These are phyloP conservation scores for Oryzias curvinotus DNA, from an alignment of 2,113 vertebrate species.

Conservation along the genomic window DNA sequence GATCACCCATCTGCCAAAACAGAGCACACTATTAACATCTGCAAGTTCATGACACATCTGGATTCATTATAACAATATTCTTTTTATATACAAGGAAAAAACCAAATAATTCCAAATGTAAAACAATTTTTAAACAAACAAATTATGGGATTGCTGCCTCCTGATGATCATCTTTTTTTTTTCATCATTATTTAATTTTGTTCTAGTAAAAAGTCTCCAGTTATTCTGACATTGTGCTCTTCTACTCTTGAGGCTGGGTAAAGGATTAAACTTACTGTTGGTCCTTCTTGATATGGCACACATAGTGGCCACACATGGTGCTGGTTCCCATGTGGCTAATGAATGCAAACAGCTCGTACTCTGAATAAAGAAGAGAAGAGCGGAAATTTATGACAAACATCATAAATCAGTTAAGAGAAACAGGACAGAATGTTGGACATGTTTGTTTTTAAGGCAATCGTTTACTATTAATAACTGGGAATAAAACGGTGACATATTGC, in stretches of 20 bases:
- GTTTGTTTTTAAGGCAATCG: background rate
- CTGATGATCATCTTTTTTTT: too few relatives aligned
- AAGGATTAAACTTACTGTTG: constrained; percentile 83
- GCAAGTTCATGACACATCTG: too few relatives aligned
- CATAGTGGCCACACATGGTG: constrained; percentile 98
- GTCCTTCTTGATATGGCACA: constrained; percentile 99
- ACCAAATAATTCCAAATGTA: background rate
- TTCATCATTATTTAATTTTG: too few relatives aligned
- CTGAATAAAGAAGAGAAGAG: constrained; percentile 64
- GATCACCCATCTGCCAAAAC: constrained; percentile 90
- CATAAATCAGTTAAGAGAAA: background rate
- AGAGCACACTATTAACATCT: background rate
- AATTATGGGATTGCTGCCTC: too few relatives aligned
- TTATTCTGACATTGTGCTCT: too few relatives aligned
- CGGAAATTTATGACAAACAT: background rate
- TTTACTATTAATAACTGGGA: background rate
- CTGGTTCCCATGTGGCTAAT: constrained; percentile 99
- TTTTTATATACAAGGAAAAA: background rate
- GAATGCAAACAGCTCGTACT: constrained; percentile 97
- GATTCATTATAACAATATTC: too few relatives aligned
- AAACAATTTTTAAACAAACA: background rate
- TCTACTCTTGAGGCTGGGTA: too few relatives aligned
- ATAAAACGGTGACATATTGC: background rate
- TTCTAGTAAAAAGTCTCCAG: too few relatives aligned
- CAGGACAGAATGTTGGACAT: background rate